Conservation (phyloP, 2,797 vertebrate genomes). For the Poecilia wingei region DNA sequence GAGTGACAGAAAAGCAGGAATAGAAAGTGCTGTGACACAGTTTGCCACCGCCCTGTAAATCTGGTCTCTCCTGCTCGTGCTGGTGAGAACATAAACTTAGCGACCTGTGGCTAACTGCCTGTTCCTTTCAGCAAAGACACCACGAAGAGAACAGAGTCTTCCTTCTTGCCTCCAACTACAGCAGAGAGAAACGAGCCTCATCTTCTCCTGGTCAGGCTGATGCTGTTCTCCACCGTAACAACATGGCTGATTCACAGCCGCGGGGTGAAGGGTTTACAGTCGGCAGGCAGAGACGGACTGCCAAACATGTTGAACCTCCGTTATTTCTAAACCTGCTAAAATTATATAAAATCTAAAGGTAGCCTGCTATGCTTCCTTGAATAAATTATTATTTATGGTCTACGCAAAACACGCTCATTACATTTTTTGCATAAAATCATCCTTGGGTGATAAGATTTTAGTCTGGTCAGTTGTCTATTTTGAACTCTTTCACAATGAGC, state of each 20-base stretch:
- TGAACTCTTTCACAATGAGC: too few species aligned
- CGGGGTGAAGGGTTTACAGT: not conserved
- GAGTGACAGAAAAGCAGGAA: not conserved
- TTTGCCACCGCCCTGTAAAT: too few species aligned
- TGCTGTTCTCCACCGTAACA: constrained; percentile 4
- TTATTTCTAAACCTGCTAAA: not conserved
- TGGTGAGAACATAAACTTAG: constrained; percentile 36
- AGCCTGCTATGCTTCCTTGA: too few species aligned
- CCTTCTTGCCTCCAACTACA: constrained; percentile 42
- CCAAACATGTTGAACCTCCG: not conserved
- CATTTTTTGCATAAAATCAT: too few species aligned
- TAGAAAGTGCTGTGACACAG: not conserved
- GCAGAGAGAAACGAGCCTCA: constrained; percentile 16
- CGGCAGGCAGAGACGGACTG: not conserved
- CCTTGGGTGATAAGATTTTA: too few species aligned
- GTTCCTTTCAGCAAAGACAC: constrained; percentile 39
- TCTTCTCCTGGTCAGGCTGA: constrained; percentile 7
- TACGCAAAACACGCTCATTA: too few species aligned
- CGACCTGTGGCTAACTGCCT: constrained; percentile 30
- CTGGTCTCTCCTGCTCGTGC: not conserved
- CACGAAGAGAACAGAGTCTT: constrained; percentile 26
- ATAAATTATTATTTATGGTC: too few species aligned
- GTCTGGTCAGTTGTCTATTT: too few species aligned
- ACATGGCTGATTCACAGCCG: constrained; percentile 7
- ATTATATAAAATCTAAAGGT: not conserved